Evolutionary conservation across 1,140 invertebrate species (phyloP), one percentile per base, ranked within the genome.

Genomic region (Bombus affinis): DNA sequence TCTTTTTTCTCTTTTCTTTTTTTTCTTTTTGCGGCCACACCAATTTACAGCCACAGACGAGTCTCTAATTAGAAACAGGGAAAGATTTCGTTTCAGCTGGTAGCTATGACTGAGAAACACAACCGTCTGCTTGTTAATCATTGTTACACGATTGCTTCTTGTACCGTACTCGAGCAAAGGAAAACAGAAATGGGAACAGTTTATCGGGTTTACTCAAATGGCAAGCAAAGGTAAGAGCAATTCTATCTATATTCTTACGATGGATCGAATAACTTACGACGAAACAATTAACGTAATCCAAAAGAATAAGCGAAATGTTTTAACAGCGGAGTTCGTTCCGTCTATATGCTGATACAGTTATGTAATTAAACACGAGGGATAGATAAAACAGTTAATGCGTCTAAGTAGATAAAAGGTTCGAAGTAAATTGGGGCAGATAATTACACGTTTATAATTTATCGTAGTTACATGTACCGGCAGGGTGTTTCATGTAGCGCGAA

Each of bases 1-100:
- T 62, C 15, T 66, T 65, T 65, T 32, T 13, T 65, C 28, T n/a
- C n/a, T 32, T 32, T 65, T 32, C 13, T 6, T 5, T 65, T 65
- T 18, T 65, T 32, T 15, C 15, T 32, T 32, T 18, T 32, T 6
- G 62, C n/a, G 62, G 13, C 13, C 77, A 68, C 65, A 68, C 42
- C 65, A 68, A 79, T 79, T 79, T 47, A 68, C 32, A 12, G 28
- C 32, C 65, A 47, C 77, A 18, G 12, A 37, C 32, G 44, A 12
- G 65, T 68, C 70, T 68, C 77, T 79, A 68, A 79, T 79, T 79
- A 79, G 77, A 79, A 79, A 68, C 32, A 35, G 42, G 59, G 12
- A 25, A 44, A 44, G 65, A 44, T 32, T 47, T 79, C 77, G 39
- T 44, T 79, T 37, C 22, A 25, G 77, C 42, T 44, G n/a, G 28